Conservation (phyloP, 2,797 vertebrate species). For the Enteromius mattozi region DNA sequence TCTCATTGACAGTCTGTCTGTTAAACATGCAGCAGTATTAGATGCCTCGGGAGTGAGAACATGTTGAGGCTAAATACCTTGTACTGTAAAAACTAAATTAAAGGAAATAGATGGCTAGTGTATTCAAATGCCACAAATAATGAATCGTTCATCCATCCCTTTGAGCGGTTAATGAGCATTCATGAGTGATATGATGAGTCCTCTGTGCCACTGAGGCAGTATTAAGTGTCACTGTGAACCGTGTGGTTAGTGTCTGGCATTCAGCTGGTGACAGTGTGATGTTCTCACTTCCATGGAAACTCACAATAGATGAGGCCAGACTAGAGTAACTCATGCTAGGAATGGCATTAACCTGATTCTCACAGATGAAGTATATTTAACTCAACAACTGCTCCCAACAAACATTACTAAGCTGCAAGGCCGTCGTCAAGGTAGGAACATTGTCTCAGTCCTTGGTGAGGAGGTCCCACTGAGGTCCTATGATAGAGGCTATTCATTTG, state of each 20-base stretch:
- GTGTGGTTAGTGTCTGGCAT: slow-evolving; percentile 27
- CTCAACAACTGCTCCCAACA: background rate
- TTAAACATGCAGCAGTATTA: background rate
- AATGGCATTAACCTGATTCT: slow-evolving; percentile 9
- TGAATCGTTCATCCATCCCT: slow-evolving; percentile 2
- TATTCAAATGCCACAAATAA: background rate
- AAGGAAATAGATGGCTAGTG: background rate
- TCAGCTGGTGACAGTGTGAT: slow-evolving; percentile 26
- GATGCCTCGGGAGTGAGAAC: background rate
- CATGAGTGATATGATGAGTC: slow-evolving; percentile 28
- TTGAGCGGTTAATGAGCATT: slow-evolving; percentile 12
- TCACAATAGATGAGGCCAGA: background rate
- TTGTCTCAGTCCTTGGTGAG: background rate
- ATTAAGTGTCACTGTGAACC: slow-evolving; percentile 6
- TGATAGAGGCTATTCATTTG: background rate
- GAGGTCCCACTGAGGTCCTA: background rate
- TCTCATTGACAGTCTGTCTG: background rate
- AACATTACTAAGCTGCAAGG: background rate
- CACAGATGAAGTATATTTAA: slow-evolving; percentile 12
- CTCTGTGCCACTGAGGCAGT: background rate
- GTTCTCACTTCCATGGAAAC: slow-evolving; percentile 39
- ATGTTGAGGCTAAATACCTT: background rate
- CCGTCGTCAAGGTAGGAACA: background rate
- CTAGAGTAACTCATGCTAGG: background rate
- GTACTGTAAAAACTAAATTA: background rate